These are phyloP conservation scores for Parelbella ahira DNA, from an alignment of 2,888 invertebrate genomes.

Conservation along the genomic window DNA sequence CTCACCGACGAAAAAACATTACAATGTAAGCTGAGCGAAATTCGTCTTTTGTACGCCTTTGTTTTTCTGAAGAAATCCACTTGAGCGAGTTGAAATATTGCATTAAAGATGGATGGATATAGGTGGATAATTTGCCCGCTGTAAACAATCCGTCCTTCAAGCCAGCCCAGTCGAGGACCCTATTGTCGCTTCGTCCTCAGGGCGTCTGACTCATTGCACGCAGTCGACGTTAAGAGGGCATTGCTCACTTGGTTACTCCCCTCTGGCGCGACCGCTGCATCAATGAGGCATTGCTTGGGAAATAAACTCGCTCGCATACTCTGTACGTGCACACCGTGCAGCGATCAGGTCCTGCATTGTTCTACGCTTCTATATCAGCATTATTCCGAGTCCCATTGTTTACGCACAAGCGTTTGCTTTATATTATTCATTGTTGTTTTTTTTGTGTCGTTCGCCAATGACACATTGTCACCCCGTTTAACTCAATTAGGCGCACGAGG, in stretches of 20 bases:
- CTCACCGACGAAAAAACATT: too few species aligned
- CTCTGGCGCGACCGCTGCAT: constrained; percentile 58
- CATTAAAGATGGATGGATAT: constrained; percentile 38
- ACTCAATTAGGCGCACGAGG: constrained; percentile 11
- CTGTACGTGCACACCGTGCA: constrained; percentile 38
- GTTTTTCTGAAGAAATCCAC: too few species aligned
- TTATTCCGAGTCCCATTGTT: constrained; percentile 71
- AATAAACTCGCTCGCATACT: constrained; percentile 36
- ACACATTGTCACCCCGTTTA: constrained; percentile 42
- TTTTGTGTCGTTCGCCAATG: constrained; percentile 43
- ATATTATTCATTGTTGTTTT: constrained; percentile 68
- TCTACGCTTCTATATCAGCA: constrained; percentile 45
- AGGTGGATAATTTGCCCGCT: constrained; percentile 47
- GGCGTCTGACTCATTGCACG: constrained; percentile 72
- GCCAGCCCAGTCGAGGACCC: constrained; percentile 71
- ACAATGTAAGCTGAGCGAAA: too few species aligned
- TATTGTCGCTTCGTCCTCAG: constrained; percentile 75
- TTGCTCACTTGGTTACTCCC: constrained; percentile 71
- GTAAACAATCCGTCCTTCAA: constrained; percentile 73
- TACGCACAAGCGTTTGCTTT: constrained; percentile 49
- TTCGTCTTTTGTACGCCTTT: too few species aligned
- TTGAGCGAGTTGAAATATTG: constrained; percentile 4
- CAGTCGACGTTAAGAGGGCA: constrained; percentile 77
- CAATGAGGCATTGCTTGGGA: constrained; percentile 40
- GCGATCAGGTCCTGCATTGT: constrained; percentile 63